Base-by-base conservation (phyloP, 2,113 vertebrate species). In the Mus pahari region DNA sequence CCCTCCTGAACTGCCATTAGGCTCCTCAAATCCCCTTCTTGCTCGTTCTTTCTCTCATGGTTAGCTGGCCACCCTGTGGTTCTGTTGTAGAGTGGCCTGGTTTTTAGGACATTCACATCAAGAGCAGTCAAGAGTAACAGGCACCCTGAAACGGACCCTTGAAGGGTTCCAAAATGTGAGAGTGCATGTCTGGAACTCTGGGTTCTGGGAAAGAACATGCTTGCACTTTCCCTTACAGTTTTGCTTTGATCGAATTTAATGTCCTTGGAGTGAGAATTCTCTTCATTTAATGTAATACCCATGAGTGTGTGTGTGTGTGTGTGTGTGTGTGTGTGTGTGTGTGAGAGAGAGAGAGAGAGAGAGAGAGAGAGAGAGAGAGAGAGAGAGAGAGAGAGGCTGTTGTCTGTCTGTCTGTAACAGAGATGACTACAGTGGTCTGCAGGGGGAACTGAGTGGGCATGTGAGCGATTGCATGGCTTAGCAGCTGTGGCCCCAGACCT, bases 181-280 rank as follows among this genome's bases (percentile, higher is more conserved):
- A 58, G 14, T 24, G 66, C 70, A 31, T 68, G 58, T 22, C 88
- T 64, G 31, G 58, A 50, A 45, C 14, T 7, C 12, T 55, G 33
- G 68, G 64, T 87, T 86, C 84, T 62, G 45, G 28, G 53, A 90
- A 66, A 20, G 17, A 17, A 14, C 33, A 36, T 14, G 4, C 91
- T 58, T 70, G 26, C 24, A 66, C 50, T 70, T 64, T 66, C 66
- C 84, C 33, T 71, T 2, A 48, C 55, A 89, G 90, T 86, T 90
- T 79, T 7, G 48, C 31, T 50, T 78, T 93, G 50, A 58, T 42
- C 82, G 91, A 92, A 68, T 53, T 24, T 71, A 58, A 62, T 73
- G 17, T 19, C 82, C 33, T 70, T 36, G 88, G 26, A 36, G 74
- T 90, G 39, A 93, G 62, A 96, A 94, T 77, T 70, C 28, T n/a